These are phyloP conservation scores for Colinus virginianus DNA, from an alignment of 2,113 vertebrate species.

Conservation along the genomic window DNA sequence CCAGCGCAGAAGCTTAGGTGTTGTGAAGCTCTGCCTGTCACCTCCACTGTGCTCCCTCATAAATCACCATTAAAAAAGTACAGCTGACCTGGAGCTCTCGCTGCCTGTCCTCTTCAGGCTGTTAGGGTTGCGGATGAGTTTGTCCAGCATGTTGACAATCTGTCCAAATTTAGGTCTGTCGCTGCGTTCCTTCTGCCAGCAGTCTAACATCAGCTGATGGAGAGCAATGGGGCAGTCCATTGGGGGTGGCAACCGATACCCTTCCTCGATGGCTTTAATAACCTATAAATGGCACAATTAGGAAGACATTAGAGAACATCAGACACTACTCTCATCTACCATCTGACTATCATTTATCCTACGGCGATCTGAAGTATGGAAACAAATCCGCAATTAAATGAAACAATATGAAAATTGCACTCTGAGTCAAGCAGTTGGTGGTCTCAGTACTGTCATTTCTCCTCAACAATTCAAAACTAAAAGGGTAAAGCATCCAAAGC, in stretches of 20 bases:
- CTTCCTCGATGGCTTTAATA: constrained; percentile 98
- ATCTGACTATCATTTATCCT: neutral
- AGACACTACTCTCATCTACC: neutral
- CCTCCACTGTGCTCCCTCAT: neutral
- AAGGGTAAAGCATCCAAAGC: neutral
- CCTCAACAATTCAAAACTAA: neutral
- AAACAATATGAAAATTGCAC: neutral
- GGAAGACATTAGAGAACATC: neutral
- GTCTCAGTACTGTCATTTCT: constrained; percentile 11
- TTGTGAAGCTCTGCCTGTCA: neutral
- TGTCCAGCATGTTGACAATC: constrained; percentile 99
- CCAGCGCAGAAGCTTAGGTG: neutral
- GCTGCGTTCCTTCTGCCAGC: constrained; percentile 96
- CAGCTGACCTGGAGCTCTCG: constrained; percentile 86
- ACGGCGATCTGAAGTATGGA: neutral
- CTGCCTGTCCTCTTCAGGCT: constrained; percentile 95
- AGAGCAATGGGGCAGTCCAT: constrained; percentile 98
- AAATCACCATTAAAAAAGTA: constrained; percentile 12
- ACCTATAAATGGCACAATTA: constrained; percentile 80
- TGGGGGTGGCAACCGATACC: constrained; percentile 94
- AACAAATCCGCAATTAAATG: constrained; percentile 13
- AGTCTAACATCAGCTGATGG: constrained; percentile 98
- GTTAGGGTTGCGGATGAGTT: constrained; percentile 97
- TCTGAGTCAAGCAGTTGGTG: neutral
- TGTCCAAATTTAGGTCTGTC: constrained; percentile 97